Evolutionary conservation across 2,888 invertebrate species (phyloP).

Genomic region (Pristionchus arcanus): DNA sequence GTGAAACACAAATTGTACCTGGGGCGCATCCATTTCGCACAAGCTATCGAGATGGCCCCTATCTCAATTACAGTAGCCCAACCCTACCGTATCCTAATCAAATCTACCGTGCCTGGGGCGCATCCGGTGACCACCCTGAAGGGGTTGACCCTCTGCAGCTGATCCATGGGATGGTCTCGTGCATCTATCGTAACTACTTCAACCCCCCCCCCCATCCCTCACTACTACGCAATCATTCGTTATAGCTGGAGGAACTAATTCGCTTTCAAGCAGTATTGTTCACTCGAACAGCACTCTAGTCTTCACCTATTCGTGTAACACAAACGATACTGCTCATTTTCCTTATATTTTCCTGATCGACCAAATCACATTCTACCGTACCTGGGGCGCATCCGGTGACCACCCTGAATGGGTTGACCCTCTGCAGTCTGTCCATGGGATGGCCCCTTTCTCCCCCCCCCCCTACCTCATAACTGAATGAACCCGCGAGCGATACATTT

Average conservation of each 20-base stretch:
- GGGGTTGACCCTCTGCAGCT: slow-evolving; percentile 62
- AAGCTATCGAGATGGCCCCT: no score
- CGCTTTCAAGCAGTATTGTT: no score
- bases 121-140: slow-evolving; percentile 70
- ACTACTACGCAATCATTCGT: no score
- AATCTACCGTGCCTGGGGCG: slow-evolving; percentile 64
- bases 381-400: slow-evolving; percentile 72
- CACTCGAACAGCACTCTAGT: no score
- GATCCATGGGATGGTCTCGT: neutral
- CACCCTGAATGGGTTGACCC: slow-evolving; percentile 69
- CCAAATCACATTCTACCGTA: slow-evolving; percentile 61
- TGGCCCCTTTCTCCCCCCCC: no score
- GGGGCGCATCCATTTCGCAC: no score
- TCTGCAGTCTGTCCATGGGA: neutral
- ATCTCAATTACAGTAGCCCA: neutral
- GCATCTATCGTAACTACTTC: slow-evolving; percentile 48
- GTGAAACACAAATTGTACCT: neutral
- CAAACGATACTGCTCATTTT: no score
- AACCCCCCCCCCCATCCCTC: no score
- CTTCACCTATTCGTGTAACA: no score
- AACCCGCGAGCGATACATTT: no score
- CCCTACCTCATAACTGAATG: no score
- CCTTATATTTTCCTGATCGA: neutral
- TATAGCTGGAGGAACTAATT: no score
- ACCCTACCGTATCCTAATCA: slow-evolving; percentile 8